A percentile compares a stretch with the other conserved stretches of the same genome.
Conservation (phyloP, 2,113 vertebrate species). For the Irena cyanogastra region DNA sequence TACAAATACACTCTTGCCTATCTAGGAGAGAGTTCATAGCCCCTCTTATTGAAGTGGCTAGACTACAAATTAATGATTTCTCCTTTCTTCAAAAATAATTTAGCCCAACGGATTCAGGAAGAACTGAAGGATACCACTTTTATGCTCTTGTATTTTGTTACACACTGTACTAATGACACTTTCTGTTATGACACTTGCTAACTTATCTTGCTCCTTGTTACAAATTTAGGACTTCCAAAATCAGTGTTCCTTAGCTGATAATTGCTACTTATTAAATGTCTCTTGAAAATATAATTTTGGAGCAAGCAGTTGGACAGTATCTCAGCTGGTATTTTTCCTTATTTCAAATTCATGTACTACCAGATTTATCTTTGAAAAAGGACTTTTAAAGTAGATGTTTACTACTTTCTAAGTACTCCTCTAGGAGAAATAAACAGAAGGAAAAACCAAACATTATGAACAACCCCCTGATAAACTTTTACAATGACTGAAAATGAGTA, state of each 20-base stretch:
- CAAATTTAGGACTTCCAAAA: not conserved
- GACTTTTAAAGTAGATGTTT: not conserved
- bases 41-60: not conserved
- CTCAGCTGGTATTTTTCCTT: not conserved
- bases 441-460: not conserved
- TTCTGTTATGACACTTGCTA: not conserved
- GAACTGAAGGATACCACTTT: not conserved
- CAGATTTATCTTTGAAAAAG: not conserved
- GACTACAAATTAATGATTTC: not conserved
- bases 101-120: not conserved
- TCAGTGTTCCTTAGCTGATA: not conserved
- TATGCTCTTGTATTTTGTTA: not conserved
- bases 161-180: not conserved
- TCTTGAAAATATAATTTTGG: not conserved
- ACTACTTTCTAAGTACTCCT: not conserved
- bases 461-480: not conserved
- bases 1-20: not conserved
- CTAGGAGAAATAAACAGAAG: not conserved
- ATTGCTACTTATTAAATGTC: not conserved
- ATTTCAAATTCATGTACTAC: not conserved
- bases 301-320: not conserved
- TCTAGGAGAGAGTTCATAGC: not conserved
- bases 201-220: not conserved
- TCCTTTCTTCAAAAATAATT: not conserved
- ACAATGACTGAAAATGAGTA: accelerated